Evolutionary conservation across 2,797 vertebrate species (phyloP).

Genomic region (Harpagifer antarcticus): DNA sequence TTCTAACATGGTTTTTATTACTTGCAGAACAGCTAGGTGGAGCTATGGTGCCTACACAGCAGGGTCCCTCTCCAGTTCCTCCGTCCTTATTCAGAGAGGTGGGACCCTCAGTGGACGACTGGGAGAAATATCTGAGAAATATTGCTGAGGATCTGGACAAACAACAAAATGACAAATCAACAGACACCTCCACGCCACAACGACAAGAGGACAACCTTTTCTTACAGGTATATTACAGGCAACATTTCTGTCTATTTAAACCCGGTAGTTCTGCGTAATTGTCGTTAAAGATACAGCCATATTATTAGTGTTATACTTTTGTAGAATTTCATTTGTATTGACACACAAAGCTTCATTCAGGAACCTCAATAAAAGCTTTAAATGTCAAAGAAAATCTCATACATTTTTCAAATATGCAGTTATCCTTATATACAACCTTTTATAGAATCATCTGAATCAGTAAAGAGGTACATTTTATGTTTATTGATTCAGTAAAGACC

Average conservation of each 20-base stretch:
- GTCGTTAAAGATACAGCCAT: no score
- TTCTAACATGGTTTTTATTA: conserved; percentile 70
- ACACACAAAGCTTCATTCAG: no score
- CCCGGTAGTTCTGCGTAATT: no score
- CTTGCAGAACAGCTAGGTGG: conserved; percentile 83
- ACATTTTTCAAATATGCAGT: neutral
- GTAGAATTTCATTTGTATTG: no score
- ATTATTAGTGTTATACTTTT: no score
- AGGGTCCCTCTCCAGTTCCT: conserved; percentile 41
- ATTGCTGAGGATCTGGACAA: conserved; percentile 73
- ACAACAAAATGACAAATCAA: conserved; percentile 25
- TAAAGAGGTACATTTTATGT: neutral
- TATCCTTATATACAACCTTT: neutral
- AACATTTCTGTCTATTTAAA: neutral
- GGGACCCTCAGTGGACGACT: conserved; percentile 87
- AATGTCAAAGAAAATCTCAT: no score
- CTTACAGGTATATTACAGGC: conserved; percentile 80
- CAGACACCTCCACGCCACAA: conserved; percentile 35
- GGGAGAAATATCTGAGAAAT: conserved; percentile 84
- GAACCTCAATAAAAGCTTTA: no score
- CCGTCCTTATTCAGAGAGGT: conserved; percentile 83
- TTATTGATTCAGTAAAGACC: neutral
- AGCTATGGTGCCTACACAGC: conserved; percentile 59
- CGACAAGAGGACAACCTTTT: conserved; percentile 80
- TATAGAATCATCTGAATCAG: neutral